A percentile compares a stretch with the other conserved stretches of the same genome.
phyloP scores from a whole-genome alignment of 2,888 invertebrate genomes.

The Acronicta alni region DNA sequence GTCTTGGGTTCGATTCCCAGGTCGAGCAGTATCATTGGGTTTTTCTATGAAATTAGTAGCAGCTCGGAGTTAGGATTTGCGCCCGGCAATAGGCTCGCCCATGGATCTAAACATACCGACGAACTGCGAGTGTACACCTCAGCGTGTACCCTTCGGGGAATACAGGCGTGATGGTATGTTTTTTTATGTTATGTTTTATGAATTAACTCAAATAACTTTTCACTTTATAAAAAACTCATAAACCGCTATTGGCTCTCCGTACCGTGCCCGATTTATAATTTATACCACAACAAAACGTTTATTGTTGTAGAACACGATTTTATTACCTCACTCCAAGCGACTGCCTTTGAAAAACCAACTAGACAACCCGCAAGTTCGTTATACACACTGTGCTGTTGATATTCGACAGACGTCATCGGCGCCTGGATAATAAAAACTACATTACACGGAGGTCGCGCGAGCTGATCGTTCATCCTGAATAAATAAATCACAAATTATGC shows the following conservation, averaged over 20 bases:
- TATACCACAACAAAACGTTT: slow-evolving; percentile 35
- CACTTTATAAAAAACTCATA: neutral
- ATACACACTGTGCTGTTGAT: slow-evolving; percentile 31
- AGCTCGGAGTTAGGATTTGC: no score
- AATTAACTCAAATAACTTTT: neutral
- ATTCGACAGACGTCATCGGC: slow-evolving; percentile 52
- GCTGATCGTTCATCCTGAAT: slow-evolving; percentile 66
- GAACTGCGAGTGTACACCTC: no score
- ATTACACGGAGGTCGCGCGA: slow-evolving; percentile 66
- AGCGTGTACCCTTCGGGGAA: no score
- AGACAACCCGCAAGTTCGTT: slow-evolving; percentile 49
- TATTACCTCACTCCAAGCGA: slow-evolving; percentile 33
- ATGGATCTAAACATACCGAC: no score
- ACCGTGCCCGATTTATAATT: slow-evolving; percentile 2
- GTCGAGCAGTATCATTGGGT: no score
- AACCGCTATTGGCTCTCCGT: neutral
- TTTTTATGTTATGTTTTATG: no score
- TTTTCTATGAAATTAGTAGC: no score
- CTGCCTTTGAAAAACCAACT: slow-evolving; percentile 27
- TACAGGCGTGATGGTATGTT: no score
- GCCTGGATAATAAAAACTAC: slow-evolving; percentile 66
- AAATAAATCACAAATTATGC: slow-evolving; percentile 67
- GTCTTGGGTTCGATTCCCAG: no score
- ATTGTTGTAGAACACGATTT: slow-evolving; percentile 45
- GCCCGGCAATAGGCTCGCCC: no score